Evolutionary conservation across 2,888 invertebrate species (phyloP), one percentile per base, ranked within the genome.

Genomic region (Drosophila siamana): DNA sequence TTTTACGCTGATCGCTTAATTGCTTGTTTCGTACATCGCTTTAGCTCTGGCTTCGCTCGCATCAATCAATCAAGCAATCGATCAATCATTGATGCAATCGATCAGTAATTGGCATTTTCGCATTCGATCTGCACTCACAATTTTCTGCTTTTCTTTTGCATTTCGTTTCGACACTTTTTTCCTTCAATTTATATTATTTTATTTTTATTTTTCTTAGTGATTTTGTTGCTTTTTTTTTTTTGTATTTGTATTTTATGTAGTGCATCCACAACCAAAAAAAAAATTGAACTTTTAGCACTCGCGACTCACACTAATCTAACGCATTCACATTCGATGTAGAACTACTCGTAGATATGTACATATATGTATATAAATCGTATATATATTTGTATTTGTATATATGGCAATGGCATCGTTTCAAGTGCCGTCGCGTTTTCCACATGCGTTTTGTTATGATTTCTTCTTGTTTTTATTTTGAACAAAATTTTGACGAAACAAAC

Each of bases 331-430:
- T 64, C 55, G 64, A 59, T 57, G 56, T 52, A 24, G 47, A 71
- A 46, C 66, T 56, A 60, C 36, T 38, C 36, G 36, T 48, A n/a
- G 9, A 43, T 60, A 33, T 46, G 9, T 28, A 24, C 55, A n/a
- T 57, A 5, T 56, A 9, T 15, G 13, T 36, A 11, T 68, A 1
- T 59, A 41, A 22, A 38, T 64, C 46, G 60, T 52, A 52, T 66
- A 30, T 63, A 13, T 33, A 30, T 30, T 16, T 48, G 28, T 28
- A 38, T 36, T 24, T 40, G 40, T 48, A 38, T 50, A 41, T 41
- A 76, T 72, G 74, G 60, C 76, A 75, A 75, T 75, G 72, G 72
- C 74, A 69, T 73, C 69, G 73, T 76, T 73, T 76, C 65, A 47
- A 69, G 13, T 60, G 72, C 76, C 79, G 69, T 67, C 74, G 79